A percentile compares a stretch with the other conserved stretches of the same genome.
These are phyloP conservation scores for Oryzias dopingdopingensis DNA, from an alignment of 2,797 vertebrate genomes.

Conservation along the genomic window DNA sequence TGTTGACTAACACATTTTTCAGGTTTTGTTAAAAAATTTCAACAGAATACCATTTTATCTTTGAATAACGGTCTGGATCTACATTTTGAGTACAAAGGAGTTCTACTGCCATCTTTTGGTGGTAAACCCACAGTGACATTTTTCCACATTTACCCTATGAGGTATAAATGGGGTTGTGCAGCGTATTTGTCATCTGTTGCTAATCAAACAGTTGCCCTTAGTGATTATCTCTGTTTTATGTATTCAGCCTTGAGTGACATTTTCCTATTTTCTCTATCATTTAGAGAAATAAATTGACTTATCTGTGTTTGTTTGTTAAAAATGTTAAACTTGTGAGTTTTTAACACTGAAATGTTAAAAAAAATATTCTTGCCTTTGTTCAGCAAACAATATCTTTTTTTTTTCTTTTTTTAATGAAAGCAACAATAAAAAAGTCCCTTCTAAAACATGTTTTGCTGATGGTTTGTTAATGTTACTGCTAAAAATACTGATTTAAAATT, in stretches of 20 bases:
- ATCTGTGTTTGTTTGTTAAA: too few species aligned
- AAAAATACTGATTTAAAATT: not conserved
- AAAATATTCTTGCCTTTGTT: too few species aligned
- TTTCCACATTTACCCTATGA: not conserved
- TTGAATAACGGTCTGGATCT: too few species aligned
- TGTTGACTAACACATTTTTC: too few species aligned
- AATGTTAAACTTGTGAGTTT: too few species aligned
- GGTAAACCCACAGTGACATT: not conserved
- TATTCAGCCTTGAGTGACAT: slow-evolving; percentile 2
- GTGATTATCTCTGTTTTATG: slow-evolving; percentile 10
- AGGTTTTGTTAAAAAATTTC: too few species aligned
- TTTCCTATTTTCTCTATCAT: not conserved
- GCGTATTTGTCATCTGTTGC: not conserved
- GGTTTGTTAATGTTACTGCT: not conserved
- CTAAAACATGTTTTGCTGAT: not conserved
- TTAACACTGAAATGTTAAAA: too few species aligned
- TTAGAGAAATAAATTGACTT: too few species aligned
- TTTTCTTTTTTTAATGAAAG: slow-evolving; percentile 2
- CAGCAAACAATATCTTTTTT: not conserved
- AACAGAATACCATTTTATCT: too few species aligned
- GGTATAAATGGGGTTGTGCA: not conserved
- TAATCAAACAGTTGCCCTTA: slow-evolving; percentile 14
- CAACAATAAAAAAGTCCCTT: not conserved
- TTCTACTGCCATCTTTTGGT: slow-evolving; percentile 52
- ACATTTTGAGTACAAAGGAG: not conserved